phyloP scores from a whole-genome alignment of 2,888 invertebrate species.

The Cephus pygmeus region DNA sequence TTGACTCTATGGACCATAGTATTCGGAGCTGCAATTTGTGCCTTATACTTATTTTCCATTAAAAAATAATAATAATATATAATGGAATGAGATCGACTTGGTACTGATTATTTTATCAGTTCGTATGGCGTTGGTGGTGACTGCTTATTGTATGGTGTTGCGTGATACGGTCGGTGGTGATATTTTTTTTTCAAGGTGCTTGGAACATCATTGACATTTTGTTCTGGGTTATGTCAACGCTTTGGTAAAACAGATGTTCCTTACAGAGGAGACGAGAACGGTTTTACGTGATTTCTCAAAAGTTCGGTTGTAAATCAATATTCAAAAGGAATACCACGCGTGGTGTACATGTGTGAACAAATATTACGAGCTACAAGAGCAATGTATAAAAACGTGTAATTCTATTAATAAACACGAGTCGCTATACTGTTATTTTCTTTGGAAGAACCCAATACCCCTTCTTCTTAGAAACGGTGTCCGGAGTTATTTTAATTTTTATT shows the following conservation, averaged over 20 bases:
- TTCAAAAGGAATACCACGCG: slow-evolving; percentile 35
- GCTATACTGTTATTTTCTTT: slow-evolving; percentile 29
- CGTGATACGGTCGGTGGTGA: not conserved
- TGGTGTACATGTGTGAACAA: slow-evolving; percentile 50
- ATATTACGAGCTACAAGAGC: slow-evolving; percentile 37
- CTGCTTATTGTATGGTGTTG: not conserved
- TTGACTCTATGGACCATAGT: not conserved
- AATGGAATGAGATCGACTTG: not conserved
- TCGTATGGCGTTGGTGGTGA: not conserved
- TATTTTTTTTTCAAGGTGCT: not conserved
- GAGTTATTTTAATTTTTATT: slow-evolving; percentile 44
- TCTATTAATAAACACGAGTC: slow-evolving; percentile 38
- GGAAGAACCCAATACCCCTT: slow-evolving; percentile 41
- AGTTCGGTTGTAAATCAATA: slow-evolving; percentile 47
- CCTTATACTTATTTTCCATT: not conserved
- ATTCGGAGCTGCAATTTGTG: not conserved
- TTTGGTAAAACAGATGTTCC: not conserved
- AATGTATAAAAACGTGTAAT: slow-evolving; percentile 38
- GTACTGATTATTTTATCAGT: not conserved
- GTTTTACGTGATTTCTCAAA: slow-evolving; percentile 37
- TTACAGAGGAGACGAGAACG: not conserved
- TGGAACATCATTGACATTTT: not conserved
- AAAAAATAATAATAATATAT: not conserved
- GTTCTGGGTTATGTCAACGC: not conserved
- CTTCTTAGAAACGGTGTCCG: slow-evolving; percentile 40